Base-by-base conservation (phyloP, 2,797 vertebrate genomes). In the Sebastes kiyomatsui region DNA sequence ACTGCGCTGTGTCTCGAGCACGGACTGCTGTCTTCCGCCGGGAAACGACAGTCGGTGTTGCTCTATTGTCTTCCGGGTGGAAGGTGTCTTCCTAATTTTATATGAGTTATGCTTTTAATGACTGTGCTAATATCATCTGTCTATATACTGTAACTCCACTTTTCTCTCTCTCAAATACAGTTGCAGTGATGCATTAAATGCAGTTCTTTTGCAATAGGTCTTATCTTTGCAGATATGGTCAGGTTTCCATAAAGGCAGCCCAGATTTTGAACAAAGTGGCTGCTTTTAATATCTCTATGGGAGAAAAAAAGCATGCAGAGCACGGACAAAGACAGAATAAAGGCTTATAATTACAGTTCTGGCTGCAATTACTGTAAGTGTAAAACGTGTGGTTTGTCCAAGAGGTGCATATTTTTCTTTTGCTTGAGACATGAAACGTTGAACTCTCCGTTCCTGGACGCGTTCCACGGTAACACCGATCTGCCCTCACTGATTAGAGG, bases 401-500 rank as follows among this genome's bases (percentile, higher is more conserved):
- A 73, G 67, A 32, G 28, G 8, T 67, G 59, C 52, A 67, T 68
- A 27, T 25, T 54, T 64, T 81, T 66, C 20, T 71, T 25, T 70
- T n/a, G 14, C 18, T 22, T 49, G 67, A 79, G 38, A 25, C 27
- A 67, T 1, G 14, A 64, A n/a, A 18, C 56, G 10, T 56, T 62
- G n/a, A 77, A 71, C 10, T 46, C 25, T 72, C 18, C 49, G 49
- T 74, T 75, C 22, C 8, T 33, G 61, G 25, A 69, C 1, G 4
- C 8, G 60, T 64, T 80, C 67, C 16, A 14, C 59, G 73, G 69
- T 49, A 73, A 72, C 66, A 20, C 56, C 32, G n/a, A 52, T 22
- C 61, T 65, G 75, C 67, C 60, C 74, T 83, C 65, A 7, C 87
- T 92, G 89, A 92, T 88, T 93, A 79, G 60, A 84, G 65, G 72